Conservation (phyloP, 2,113 vertebrate genomes). For the Phocoena sinus region DNA sequence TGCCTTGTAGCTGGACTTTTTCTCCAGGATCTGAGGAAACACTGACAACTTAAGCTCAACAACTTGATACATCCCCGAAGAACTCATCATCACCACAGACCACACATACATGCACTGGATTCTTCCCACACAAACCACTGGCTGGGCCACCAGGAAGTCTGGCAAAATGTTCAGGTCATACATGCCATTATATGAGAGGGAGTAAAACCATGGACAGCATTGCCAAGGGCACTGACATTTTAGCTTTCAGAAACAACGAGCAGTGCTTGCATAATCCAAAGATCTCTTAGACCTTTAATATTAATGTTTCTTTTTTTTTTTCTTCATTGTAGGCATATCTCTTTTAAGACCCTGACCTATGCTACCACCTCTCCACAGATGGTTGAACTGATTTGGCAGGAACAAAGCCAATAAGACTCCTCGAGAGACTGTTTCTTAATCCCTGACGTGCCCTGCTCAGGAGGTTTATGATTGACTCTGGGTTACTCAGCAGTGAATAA, state of each 20-base stretch:
- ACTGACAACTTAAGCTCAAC: background rate
- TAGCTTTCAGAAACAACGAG: background rate
- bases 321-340: background rate
- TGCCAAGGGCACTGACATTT: background rate
- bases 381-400: background rate
- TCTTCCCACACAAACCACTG: background rate
- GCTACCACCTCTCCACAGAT: background rate
- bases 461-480: background rate
- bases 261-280: background rate
- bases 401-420: background rate
- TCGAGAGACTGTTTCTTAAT: background rate
- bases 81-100: background rate
- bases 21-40: background rate
- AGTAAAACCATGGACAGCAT: background rate
- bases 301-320: background rate
- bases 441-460: background rate
- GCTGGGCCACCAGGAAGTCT: background rate
- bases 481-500: background rate
- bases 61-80: background rate
- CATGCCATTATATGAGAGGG: background rate
- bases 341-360: background rate
- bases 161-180: background rate
- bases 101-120: accelerated
- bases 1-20: background rate
- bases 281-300: background rate